phyloP scores from a whole-genome alignment of 2,797 vertebrate species.

The Lutjanus campechanus region DNA sequence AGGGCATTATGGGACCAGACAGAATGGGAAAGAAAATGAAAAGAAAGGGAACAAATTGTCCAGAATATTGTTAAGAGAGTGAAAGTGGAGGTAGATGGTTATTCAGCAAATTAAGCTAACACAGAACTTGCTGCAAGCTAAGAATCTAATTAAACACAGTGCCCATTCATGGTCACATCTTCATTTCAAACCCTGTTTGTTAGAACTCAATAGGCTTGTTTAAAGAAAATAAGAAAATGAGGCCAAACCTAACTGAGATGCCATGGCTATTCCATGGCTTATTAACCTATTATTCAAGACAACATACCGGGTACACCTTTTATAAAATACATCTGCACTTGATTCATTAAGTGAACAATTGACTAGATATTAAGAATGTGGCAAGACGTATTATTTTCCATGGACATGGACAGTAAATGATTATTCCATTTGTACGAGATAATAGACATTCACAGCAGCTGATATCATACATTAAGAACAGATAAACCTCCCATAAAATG shows the following conservation, averaged over 20 bases:
- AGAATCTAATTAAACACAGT: conserved; percentile 69
- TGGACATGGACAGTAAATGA: background rate
- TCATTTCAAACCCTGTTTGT: conserved; percentile 60
- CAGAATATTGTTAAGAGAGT: conserved; percentile 27
- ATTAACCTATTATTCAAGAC: conserved; percentile 28
- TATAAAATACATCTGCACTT: conserved; percentile 2
- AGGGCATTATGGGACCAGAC: background rate
- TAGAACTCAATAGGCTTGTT: conserved; percentile 38
- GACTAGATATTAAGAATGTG: conserved; percentile 1
- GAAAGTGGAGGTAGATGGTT: conserved; percentile 39
- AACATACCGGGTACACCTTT: conserved; percentile 9
- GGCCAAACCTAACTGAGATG: conserved; percentile 25
- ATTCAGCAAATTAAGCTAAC: conserved; percentile 61
- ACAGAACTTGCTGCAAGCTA: conserved; percentile 59
- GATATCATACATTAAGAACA: conserved; percentile 21
- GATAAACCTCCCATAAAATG: conserved; percentile 12
- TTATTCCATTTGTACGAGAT: conserved; percentile 27
- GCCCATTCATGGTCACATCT: conserved; percentile 56
- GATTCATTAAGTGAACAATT: conserved; percentile 7
- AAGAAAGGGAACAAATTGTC: conserved; percentile 16
- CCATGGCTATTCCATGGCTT: conserved; percentile 6
- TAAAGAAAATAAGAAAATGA: conserved; percentile 30
- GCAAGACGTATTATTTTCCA: conserved; percentile 7
- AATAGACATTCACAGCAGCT: conserved; percentile 14
- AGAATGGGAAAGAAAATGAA: conserved; percentile 22